These are phyloP conservation scores for Elephantulus edwardii DNA, from an alignment of 2,113 vertebrate species.

Conservation along the genomic window DNA sequence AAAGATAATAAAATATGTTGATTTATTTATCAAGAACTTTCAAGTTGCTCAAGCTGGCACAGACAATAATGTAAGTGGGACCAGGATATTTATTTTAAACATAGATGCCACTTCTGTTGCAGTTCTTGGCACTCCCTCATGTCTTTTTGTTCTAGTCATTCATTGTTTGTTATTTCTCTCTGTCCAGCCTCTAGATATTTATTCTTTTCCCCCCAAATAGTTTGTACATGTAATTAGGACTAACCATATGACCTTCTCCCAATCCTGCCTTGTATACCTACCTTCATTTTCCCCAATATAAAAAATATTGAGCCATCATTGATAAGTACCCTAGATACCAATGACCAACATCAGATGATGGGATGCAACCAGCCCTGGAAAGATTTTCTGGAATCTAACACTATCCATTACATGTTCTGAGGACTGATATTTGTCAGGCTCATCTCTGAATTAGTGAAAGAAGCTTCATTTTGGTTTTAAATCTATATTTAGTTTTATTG, in stretches of 20 bases:
- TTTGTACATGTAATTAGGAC: neutral
- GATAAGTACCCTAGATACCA: neutral
- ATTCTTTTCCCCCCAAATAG: neutral
- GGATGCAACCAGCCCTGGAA: neutral
- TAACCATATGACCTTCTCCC: neutral
- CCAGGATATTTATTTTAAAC: neutral
- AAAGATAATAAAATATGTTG: neutral
- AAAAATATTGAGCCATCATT: neutral
- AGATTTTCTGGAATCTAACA: neutral
- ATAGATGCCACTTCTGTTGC: neutral
- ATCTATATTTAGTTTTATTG: constrained; percentile 81
- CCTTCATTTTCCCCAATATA: neutral
- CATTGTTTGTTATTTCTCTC: neutral
- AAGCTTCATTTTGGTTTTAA: neutral
- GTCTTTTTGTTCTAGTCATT: neutral
- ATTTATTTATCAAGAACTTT: neutral
- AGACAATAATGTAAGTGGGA: neutral
- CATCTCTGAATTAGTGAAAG: neutral
- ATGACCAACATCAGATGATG: neutral
- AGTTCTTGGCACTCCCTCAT: neutral
- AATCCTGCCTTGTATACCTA: neutral
- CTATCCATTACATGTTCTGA: neutral
- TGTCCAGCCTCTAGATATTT: neutral
- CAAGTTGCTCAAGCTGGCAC: neutral
- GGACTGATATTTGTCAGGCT: neutral